Evolutionary conservation across 2,888 invertebrate genomes (phyloP), one percentile per base, ranked within the genome.

Genomic region (Embidobia sp.): DNA sequence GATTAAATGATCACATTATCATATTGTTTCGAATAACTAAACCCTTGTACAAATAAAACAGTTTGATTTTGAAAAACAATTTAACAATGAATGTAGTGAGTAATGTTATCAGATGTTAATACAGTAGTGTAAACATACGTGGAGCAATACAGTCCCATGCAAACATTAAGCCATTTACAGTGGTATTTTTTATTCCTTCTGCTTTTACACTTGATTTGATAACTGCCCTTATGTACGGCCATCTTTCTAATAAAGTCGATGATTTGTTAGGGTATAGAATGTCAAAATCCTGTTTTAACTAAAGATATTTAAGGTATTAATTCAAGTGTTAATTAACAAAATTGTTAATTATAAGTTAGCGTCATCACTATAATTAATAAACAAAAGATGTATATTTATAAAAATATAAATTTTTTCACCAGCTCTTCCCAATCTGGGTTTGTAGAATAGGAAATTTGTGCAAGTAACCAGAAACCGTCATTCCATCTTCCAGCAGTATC

Each of bases 351-450:
- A n/a, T n/a, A n/a, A n/a, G n/a, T n/a, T n/a, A n/a, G n/a, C n/a
- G n/a, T n/a, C n/a, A n/a, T n/a, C n/a, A n/a, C n/a, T n/a, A n/a
- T n/a, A n/a, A n/a, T n/a, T n/a, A n/a, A n/a, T n/a, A n/a, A n/a
- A n/a, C n/a, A n/a, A n/a, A n/a, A n/a, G n/a, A n/a, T n/a, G n/a
- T n/a, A n/a, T n/a, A n/a, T n/a, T n/a, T n/a, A n/a, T n/a, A n/a
- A n/a, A n/a, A n/a, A n/a, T n/a, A n/a, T n/a, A n/a, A n/a, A n/a
- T 13, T 49, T 16, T 5, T 1, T 16, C 33, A 53, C 53, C 53
- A 53, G 10, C 4, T 53, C 37, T 53, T 53, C 16, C 37, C 53
- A 7, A 1, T 1, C n/a, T 35, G 35, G 13, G 3, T 13, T n/a
- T 37, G 22, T 37, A 53, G 26, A 8, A 53, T 10, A 3, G 37